phyloP scores from a whole-genome alignment of 2,113 vertebrate species.

The Megatriorchis doriae region DNA sequence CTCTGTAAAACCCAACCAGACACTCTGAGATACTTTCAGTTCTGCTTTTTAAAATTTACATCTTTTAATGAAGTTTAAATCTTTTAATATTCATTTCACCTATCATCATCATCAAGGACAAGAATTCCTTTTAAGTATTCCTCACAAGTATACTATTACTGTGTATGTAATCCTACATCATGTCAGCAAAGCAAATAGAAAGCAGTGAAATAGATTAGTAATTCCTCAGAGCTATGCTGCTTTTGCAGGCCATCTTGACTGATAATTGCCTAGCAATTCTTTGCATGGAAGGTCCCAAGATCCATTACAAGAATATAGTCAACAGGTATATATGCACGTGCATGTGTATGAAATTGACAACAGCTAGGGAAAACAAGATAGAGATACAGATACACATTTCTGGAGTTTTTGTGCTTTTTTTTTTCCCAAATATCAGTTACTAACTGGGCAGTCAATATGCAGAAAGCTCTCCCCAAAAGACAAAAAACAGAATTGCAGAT shows the following conservation, averaged over 20 bases:
- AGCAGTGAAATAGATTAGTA: background rate
- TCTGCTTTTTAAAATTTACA: background rate
- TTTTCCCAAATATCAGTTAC: background rate
- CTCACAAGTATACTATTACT: background rate
- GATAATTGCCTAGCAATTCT: background rate
- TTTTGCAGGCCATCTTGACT: background rate
- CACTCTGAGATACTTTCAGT: background rate
- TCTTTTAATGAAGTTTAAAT: background rate
- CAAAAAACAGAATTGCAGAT: background rate
- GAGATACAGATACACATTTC: background rate
- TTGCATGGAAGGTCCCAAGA: background rate
- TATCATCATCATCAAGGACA: background rate
- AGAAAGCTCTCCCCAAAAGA: background rate
- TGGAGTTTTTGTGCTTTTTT: background rate
- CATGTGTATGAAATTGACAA: background rate
- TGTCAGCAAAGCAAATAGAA: background rate
- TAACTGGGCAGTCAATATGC: background rate
- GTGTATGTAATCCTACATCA: background rate
- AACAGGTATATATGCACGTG: background rate
- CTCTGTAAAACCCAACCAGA: background rate
- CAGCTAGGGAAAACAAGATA: background rate
- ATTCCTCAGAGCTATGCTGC: background rate
- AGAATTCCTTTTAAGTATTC: background rate
- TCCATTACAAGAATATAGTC: background rate
- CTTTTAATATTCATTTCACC: constrained; percentile 5